Percentiles rank a stretch among this genome's conserved stretches.
Conservation (phyloP, 2,113 vertebrate genomes). For the Otis tarda region DNA sequence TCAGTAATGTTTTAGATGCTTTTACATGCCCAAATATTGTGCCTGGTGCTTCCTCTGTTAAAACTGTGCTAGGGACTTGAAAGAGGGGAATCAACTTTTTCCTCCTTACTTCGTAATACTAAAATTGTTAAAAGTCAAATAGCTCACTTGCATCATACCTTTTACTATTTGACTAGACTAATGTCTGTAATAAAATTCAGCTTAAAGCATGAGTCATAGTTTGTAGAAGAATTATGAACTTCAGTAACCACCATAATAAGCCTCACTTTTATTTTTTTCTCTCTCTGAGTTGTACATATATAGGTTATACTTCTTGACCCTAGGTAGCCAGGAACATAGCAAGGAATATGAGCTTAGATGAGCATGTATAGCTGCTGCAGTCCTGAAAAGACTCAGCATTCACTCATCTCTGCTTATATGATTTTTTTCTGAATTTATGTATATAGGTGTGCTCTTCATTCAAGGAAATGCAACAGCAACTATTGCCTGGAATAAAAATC, state of each 20-base stretch:
- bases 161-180: conserved; percentile 32
- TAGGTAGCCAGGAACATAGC: background rate
- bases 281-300: background rate
- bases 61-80: background rate
- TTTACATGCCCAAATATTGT: background rate
- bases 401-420: background rate
- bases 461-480: background rate
- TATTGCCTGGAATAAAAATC: background rate
- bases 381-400: background rate
- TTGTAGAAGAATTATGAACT: background rate
- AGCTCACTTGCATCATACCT: background rate
- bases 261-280: background rate
- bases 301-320: background rate
- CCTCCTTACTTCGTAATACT: background rate
- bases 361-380: background rate
- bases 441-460: background rate
- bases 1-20: background rate
- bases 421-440: background rate
- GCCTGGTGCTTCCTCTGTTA: background rate
- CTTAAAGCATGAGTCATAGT: conserved; percentile 30
- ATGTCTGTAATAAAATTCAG: conserved; percentile 23
- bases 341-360: background rate
- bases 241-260: background rate
- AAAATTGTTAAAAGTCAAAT: background rate
- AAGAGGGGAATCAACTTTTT: background rate